Conservation (phyloP, 1,140 invertebrate genomes). For the Tetranychus urticae region DNA sequence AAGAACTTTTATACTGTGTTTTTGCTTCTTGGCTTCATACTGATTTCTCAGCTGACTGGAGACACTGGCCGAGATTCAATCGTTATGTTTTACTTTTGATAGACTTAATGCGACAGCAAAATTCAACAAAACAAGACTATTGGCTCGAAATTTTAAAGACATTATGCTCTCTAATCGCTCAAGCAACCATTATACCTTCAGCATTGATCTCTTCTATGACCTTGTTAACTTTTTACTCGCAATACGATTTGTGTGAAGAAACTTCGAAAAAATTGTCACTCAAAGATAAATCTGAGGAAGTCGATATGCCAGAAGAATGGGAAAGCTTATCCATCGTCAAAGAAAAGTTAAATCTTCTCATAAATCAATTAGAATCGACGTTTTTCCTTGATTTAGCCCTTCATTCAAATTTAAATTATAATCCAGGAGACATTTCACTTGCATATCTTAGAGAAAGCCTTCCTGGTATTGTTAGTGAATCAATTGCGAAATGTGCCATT, state of each 20-base stretch:
- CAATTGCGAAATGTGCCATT: conserved; percentile 49
- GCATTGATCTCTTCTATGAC: not conserved
- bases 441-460: conserved; percentile 46
- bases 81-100: not conserved
- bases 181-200: not conserved
- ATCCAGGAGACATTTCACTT: conserved; percentile 37
- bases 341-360: conserved; percentile 56
- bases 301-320: conserved; percentile 28
- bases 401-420: conserved; percentile 3
- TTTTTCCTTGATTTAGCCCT: conserved; percentile 38
- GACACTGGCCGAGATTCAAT: not conserved
- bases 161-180: not conserved
- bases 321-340: conserved; percentile 59
- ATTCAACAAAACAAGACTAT: not conserved
- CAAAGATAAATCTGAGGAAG: not conserved
- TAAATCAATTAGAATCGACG: conserved; percentile 68
- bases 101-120: not conserved
- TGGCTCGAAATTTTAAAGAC: not conserved
- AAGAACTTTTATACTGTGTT: not conserved
- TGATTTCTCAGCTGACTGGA: not conserved
- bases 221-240: not conserved
- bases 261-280: not conserved
- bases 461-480: conserved; percentile 47
- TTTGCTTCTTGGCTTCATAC: not conserved
- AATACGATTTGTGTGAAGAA: not conserved